A percentile compares a stretch with the other conserved stretches of the same genome.
phyloP scores from a whole-genome alignment of 1,140 invertebrate species.

The Hypsibius dujardini region DNA sequence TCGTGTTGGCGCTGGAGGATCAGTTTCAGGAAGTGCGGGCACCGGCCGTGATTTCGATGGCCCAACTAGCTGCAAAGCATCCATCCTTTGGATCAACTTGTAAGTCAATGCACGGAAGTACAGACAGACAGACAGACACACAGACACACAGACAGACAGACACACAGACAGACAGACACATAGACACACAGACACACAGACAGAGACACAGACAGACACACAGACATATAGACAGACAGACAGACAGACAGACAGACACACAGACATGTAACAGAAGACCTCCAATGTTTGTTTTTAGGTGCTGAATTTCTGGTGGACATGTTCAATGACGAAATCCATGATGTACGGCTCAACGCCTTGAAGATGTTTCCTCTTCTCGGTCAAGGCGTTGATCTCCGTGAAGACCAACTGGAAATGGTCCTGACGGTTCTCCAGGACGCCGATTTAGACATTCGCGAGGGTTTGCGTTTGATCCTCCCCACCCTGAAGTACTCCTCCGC shows the following conservation, averaged over 20 bases:
- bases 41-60: conserved; percentile 14
- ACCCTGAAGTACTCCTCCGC: conserved; percentile 4
- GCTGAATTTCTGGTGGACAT: conserved; percentile 95
- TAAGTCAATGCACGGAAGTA: neutral
- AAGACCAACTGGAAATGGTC: conserved; percentile 92
- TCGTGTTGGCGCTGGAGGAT: conserved; percentile 94
- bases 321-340: conserved; percentile 99
- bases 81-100: conserved; percentile 60
- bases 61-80: conserved; percentile 59
- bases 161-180: too few species aligned
- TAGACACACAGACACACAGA: too few species aligned
- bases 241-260: too few species aligned
- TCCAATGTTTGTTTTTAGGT: too few species aligned
- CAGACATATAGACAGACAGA: too few species aligned
- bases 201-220: too few species aligned
- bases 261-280: too few species aligned
- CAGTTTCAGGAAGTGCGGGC: conserved; percentile 46
- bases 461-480: conserved; percentile 62
- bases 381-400: conserved; percentile 63
- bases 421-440: conserved; percentile 69
- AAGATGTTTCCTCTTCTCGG: conserved; percentile 74
- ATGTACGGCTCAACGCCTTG: conserved; percentile 77
- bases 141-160: too few species aligned
- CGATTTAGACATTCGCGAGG: conserved; percentile 77
- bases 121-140: too few species aligned